Base-by-base conservation (phyloP, 1,140 invertebrate genomes). In the Danaus melanippus region DNA sequence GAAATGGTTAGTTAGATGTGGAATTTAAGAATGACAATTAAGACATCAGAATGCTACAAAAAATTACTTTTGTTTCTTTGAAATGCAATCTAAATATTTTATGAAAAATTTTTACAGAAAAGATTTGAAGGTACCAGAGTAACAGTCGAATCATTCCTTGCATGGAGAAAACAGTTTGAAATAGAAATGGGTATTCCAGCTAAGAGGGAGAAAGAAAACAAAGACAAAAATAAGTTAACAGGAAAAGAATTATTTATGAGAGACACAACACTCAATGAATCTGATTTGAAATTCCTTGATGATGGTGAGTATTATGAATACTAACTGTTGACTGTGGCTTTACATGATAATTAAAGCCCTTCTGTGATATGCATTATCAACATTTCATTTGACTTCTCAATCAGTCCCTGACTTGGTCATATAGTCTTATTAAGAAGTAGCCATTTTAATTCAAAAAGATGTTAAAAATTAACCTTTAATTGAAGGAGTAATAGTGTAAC, bases 131-230 rank as follows among this genome's bases (percentile, higher is more conserved):
- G 97, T 17, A 99, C 97, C 1, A 88, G 92, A 75, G 97, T 99
- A 0, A 96, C 96, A 1, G 95, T 99, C 2, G 97, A 99, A 88
- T 93, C 94, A n/a, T 99, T 99, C 84, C 82, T 98, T 58, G 92
- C 90, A 42, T 99, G 98, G 98, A 97, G 98, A 79, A 90, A 92
- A 53, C 92, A 93, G 60, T 99, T 99, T 90, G 97, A 99, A 84
- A 90, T 92, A 49, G 96, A 98, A 85, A 93, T 94, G 84, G 92
- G 92, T 11, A 91, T 94, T 52, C 87, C 92, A n/a, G 93, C 93
- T 45, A 92, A 92, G 79, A 89, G 89, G 69, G 92, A 93, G 73
- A 90, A 91, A 43, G 90, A 91, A 54, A 91, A 90, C 58, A 92
- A 92, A 67, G 91, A 92, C 57, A 91, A 89, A 17, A 94, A 92